phyloP scores from a whole-genome alignment of 1,140 invertebrate genomes.

The Diprion similis region DNA sequence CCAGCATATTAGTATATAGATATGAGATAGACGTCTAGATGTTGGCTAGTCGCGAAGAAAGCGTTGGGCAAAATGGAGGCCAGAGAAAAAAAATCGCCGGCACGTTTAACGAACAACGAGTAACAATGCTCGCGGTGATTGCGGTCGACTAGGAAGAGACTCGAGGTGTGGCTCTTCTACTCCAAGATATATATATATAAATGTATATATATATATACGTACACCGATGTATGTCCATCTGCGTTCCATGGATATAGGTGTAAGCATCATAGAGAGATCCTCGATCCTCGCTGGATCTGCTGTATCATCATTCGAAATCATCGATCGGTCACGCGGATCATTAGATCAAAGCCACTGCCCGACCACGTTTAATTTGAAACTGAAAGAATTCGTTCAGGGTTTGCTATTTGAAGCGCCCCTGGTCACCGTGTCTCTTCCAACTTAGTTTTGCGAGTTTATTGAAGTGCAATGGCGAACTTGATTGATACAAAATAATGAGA shows the following conservation, averaged over 20 bases:
- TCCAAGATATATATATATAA: background rate
- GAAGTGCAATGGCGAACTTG: too few relatives aligned
- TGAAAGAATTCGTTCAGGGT: background rate
- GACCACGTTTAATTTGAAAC: background rate
- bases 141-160: background rate
- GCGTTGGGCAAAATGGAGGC: too few relatives aligned
- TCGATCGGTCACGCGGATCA: conserved; percentile 13
- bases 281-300: conserved; percentile 5
- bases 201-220: background rate
- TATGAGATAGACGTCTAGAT: too few relatives aligned
- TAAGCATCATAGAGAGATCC: background rate
- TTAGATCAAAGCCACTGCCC: conserved; percentile 11
- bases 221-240: background rate
- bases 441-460: too few relatives aligned
- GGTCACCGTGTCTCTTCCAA: too few relatives aligned
- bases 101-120: background rate
- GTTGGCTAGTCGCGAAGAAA: too few relatives aligned
- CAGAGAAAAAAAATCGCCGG: background rate
- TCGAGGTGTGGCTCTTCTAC: background rate
- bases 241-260: background rate
- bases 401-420: too few relatives aligned
- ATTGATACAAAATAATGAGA: too few relatives aligned
- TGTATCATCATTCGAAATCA: conserved; percentile 13
- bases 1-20: too few relatives aligned
- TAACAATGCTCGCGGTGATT: conserved; percentile 7